These are phyloP conservation scores for Falco punctatus DNA, from an alignment of 2,113 vertebrate species.

Conservation along the genomic window DNA sequence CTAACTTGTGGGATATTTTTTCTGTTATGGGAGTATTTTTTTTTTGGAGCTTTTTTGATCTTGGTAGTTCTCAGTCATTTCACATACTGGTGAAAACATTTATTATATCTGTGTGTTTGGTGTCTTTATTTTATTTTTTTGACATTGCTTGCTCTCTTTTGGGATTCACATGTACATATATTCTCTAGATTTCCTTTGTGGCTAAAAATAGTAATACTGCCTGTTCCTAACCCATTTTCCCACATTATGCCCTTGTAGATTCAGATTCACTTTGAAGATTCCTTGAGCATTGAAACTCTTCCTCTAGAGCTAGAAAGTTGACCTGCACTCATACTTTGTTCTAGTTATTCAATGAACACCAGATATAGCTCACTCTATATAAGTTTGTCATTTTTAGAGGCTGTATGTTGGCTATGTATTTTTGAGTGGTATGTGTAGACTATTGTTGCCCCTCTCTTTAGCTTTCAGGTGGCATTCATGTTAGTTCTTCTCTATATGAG, in stretches of 20 bases:
- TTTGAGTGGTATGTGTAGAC: not conserved
- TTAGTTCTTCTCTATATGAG: not conserved
- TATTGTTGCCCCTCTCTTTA: not conserved
- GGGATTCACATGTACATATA: constrained; percentile 17
- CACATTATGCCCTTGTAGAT: not conserved
- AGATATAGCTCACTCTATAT: not conserved
- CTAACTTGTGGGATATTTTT: not conserved
- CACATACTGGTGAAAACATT: not conserved
- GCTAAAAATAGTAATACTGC: constrained; percentile 14
- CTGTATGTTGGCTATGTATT: not conserved
- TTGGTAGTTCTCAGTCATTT: not conserved
- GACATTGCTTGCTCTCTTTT: not conserved
- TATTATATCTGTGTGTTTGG: not conserved
- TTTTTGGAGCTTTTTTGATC: not conserved
- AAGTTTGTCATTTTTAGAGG: not conserved
- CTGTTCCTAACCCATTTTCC: constrained; percentile 60
- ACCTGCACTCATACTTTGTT: not conserved
- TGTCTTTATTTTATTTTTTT: not conserved
- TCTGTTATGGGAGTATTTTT: not conserved
- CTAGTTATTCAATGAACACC: not conserved
- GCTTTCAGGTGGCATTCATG: not conserved
- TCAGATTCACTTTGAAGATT: constrained; percentile 45
- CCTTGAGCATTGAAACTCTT: not conserved
- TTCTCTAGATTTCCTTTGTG: constrained; percentile 49
- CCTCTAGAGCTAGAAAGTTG: not conserved